Conservation (phyloP, 2,113 vertebrate genomes). For the Sigmodon hispidus region DNA sequence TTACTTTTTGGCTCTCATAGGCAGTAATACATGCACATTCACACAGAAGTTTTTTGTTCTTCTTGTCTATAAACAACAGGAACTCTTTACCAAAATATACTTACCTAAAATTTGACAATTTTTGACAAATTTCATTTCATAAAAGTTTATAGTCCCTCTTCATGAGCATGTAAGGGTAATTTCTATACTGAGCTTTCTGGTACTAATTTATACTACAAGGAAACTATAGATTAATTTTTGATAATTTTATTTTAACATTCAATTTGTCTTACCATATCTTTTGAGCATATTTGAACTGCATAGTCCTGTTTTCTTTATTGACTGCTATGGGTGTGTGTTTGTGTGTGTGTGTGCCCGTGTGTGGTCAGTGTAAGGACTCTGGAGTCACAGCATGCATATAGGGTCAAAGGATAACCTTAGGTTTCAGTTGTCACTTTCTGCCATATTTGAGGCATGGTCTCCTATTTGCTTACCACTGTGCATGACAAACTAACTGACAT, state of each 20-base stretch:
- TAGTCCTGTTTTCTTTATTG: background rate
- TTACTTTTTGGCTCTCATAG: background rate
- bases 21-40: background rate
- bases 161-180: background rate
- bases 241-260: background rate
- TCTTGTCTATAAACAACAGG: background rate
- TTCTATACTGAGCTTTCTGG: background rate
- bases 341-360: background rate
- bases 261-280: background rate
- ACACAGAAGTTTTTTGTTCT: background rate
- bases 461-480: background rate
- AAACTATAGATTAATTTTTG: background rate
- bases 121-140: background rate
- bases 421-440: background rate
- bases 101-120: background rate
- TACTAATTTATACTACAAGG: background rate
- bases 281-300: background rate
- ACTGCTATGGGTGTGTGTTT: background rate
- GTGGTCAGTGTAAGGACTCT: background rate
- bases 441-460: background rate
- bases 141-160: background rate
- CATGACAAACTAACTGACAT: background rate
- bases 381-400: background rate
- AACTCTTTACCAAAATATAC: background rate
- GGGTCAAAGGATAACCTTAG: background rate